Percentiles rank a stretch among this genome's conserved stretches.
Evolutionary conservation across 1,140 invertebrate species (phyloP).

Genomic region (Penaeus japonicus): DNA sequence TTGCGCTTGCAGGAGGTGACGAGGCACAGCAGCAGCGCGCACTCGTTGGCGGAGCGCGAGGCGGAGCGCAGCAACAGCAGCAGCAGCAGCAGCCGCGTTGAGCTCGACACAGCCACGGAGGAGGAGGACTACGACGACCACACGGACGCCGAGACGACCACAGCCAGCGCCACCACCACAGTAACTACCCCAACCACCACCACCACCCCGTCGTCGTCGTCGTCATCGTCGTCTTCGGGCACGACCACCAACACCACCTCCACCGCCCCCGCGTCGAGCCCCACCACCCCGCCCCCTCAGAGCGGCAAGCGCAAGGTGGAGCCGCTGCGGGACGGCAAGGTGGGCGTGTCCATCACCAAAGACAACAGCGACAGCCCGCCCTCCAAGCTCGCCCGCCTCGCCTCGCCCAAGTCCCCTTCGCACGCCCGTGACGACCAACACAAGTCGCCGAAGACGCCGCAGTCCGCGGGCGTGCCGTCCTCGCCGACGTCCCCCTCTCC

Average conservation of each 20-base stretch:
- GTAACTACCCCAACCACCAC: background rate
- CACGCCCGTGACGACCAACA: slow-evolving; percentile 38
- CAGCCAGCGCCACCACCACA: background rate
- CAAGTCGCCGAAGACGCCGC: slow-evolving; percentile 38
- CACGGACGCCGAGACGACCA: background rate
- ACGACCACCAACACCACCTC: background rate
- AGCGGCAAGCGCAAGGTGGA: slow-evolving; percentile 50
- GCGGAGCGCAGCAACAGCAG: background rate
- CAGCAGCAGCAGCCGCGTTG: background rate
- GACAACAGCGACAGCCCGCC: slow-evolving; percentile 32
- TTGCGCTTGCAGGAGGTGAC: no score
- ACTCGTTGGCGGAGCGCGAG: background rate
- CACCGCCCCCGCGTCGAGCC: slow-evolving; percentile 36
- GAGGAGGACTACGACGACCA: slow-evolving; percentile 26
- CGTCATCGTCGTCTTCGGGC: no score
- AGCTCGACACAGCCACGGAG: slow-evolving; percentile 43
- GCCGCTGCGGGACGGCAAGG: slow-evolving; percentile 44
- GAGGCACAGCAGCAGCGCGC: background rate
- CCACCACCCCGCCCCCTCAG: slow-evolving; percentile 11
- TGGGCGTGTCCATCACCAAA: slow-evolving; percentile 40
- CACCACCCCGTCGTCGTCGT: background rate
- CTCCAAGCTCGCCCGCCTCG: slow-evolving; percentile 43
- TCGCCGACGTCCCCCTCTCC: slow-evolving; percentile 19
- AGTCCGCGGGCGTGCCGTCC: slow-evolving; percentile 18
- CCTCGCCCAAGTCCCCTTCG: slow-evolving; percentile 46